Percentiles rank a stretch among this genome's conserved stretches.
Conservation (phyloP, 2,888 invertebrate species). For the Enchytraeus crypticus region DNA sequence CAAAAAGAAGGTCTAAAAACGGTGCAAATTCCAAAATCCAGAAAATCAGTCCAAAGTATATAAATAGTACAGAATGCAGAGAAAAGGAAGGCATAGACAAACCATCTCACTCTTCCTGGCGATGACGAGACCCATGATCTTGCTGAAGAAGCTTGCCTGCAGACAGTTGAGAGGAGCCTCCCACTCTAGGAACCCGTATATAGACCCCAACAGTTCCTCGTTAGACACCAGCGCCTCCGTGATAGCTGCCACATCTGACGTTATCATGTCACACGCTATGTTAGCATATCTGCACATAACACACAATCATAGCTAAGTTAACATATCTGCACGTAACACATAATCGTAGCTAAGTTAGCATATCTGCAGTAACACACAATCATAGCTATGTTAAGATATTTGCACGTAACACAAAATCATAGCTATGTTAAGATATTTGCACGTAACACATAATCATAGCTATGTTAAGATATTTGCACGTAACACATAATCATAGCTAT, state of each 20-base stretch:
- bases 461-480: neutral
- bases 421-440: neutral
- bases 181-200: slow-evolving; percentile 78
- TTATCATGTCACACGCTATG: slow-evolving; percentile 85
- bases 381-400: neutral
- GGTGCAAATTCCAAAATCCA: too few relatives aligned
- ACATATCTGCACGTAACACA: neutral
- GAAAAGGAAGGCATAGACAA: slow-evolving; percentile 54
- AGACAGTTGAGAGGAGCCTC: slow-evolving; percentile 84
- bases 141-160: slow-evolving; percentile 88
- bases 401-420: neutral
- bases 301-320: neutral
- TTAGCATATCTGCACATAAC: slow-evolving; percentile 60
- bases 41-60: too few relatives aligned
- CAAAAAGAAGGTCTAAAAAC: too few relatives aligned
- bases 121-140: slow-evolving; percentile 81
- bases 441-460: neutral
- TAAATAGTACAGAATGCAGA: too few relatives aligned
- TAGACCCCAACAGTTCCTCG: slow-evolving; percentile 66
- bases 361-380: neutral
- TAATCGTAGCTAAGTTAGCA: neutral
- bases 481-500: neutral
- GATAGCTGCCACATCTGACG: slow-evolving; percentile 74
- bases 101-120: slow-evolving; percentile 78
- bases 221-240: slow-evolving; percentile 77